Evolutionary conservation across 2,113 vertebrate genomes (phyloP).

Genomic region (Neolamprologus cancellatus): DNA sequence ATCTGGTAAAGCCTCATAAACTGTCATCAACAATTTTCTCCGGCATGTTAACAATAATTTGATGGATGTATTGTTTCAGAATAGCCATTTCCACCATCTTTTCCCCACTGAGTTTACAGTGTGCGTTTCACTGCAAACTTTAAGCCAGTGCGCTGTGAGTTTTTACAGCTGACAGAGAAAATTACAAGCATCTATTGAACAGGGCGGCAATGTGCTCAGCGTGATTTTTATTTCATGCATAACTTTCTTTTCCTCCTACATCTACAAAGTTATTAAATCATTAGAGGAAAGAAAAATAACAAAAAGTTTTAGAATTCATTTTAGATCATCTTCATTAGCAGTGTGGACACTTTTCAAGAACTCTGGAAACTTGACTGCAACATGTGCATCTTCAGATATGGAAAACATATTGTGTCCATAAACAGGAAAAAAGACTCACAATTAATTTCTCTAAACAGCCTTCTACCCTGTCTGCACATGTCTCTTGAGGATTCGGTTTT

Average conservation of each 20-base stretch:
- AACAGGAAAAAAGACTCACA: constrained; percentile 47
- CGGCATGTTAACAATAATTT: not conserved
- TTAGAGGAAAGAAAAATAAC: not conserved
- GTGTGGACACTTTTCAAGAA: not conserved
- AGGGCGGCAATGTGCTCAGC: not conserved
- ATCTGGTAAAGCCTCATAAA: constrained; percentile 24
- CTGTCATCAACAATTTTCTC: constrained; percentile 33
- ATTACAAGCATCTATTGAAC: not conserved
- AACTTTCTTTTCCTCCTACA: not conserved
- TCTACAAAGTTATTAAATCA: not conserved
- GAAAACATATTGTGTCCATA: constrained; percentile 48
- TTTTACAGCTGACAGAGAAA: constrained; percentile 23
- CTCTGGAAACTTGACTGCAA: not conserved
- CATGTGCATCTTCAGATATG: constrained; percentile 31
- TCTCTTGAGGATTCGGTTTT: constrained; percentile 37
- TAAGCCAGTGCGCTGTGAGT: not conserved
- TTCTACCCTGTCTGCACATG: constrained; percentile 37
- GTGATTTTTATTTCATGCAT: not conserved
- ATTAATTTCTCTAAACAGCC: constrained; percentile 54
- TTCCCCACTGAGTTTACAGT: not conserved
- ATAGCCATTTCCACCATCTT: not conserved
- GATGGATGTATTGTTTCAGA: constrained; percentile 4
- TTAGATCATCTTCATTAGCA: not conserved
- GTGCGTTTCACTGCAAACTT: not conserved
- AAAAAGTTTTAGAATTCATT: not conserved